Conservation (phyloP, 92 coral and sea anemone species). For the Porites divaricata region DNA sequence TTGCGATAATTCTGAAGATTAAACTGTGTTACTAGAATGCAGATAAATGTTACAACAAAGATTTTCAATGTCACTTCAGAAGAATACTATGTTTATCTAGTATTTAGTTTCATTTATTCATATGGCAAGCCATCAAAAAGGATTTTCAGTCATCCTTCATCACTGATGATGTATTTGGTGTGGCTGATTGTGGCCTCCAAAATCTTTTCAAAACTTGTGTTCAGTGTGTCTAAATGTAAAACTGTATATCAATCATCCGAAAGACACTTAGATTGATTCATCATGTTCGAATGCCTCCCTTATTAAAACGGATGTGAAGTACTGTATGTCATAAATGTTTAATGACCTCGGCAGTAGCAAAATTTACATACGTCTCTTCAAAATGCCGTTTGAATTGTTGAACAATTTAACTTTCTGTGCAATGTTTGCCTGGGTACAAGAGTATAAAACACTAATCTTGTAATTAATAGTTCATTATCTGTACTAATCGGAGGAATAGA, state of each 20-base stretch:
- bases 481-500: slow-evolving; percentile 55
- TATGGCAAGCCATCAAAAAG: not conserved
- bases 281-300: slow-evolving; percentile 22
- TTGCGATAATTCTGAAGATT: not conserved
- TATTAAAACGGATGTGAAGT: not conserved
- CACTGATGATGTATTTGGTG: not conserved
- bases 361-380: slow-evolving; percentile 39
- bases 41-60: not conserved
- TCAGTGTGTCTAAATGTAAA: not conserved
- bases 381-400: slow-evolving; percentile 3
- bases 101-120: slow-evolving; percentile 20
- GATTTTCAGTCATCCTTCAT: not conserved
- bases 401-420: slow-evolving; percentile 1
- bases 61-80: not conserved
- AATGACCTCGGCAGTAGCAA: slow-evolving; percentile 8
- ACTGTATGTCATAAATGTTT: slow-evolving; percentile 36
- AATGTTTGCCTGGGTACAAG: not conserved
- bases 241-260: slow-evolving; percentile 10
- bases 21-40: not conserved
- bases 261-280: not conserved
- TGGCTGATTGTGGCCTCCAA: not conserved
- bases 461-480: slow-evolving; percentile 76
- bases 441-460: slow-evolving; percentile 49
- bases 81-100: not conserved
- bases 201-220: not conserved